Evolutionary conservation across 2,113 vertebrate genomes (phyloP).

Genomic region (Dissostichus mawsoni): DNA sequence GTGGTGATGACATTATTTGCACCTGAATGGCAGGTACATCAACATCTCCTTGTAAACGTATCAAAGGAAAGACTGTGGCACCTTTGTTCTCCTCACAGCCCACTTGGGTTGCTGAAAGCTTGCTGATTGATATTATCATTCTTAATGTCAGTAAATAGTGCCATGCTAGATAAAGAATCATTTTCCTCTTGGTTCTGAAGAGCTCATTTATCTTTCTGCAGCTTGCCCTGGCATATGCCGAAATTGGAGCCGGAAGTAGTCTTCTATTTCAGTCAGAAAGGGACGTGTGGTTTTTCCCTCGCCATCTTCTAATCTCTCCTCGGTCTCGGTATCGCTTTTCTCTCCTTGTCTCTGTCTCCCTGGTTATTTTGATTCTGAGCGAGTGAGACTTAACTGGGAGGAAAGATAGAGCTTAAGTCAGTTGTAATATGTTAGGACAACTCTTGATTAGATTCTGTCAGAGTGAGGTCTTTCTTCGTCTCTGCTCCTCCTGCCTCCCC

Average conservation of each 20-base stretch:
- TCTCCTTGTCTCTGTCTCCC: conserved; percentile 58
- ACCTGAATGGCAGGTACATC: conserved; percentile 84
- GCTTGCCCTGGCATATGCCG: conserved; percentile 68
- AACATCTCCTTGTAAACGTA: conserved; percentile 83
- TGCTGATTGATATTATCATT: conserved; percentile 90
- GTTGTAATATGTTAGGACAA: conserved; percentile 78
- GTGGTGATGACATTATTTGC: conserved; percentile 85
- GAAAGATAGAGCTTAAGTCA: conserved; percentile 75
- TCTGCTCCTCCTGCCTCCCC: conserved; percentile 54
- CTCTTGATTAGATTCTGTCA: conserved; percentile 80
- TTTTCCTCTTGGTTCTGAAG: conserved; percentile 78
- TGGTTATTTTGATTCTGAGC: conserved; percentile 72
- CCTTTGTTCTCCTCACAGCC: conserved; percentile 85
- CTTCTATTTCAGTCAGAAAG: conserved; percentile 70
- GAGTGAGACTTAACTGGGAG: conserved; percentile 72
- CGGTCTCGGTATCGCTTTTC: conserved; percentile 48
- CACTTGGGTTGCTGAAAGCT: conserved; percentile 85
- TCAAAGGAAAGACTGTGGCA: conserved; percentile 81
- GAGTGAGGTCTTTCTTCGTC: conserved; percentile 61
- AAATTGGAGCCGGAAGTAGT: conserved; percentile 81
- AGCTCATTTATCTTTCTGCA: conserved; percentile 85
- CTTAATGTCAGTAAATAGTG: conserved; percentile 90
- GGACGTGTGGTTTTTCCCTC: conserved; percentile 30
- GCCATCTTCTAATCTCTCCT: conserved; percentile 64
- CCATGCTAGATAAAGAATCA: conserved; percentile 85